Evolutionary conservation across 2,113 vertebrate genomes (phyloP).

Genomic region (Rhinoderma darwinii): DNA sequence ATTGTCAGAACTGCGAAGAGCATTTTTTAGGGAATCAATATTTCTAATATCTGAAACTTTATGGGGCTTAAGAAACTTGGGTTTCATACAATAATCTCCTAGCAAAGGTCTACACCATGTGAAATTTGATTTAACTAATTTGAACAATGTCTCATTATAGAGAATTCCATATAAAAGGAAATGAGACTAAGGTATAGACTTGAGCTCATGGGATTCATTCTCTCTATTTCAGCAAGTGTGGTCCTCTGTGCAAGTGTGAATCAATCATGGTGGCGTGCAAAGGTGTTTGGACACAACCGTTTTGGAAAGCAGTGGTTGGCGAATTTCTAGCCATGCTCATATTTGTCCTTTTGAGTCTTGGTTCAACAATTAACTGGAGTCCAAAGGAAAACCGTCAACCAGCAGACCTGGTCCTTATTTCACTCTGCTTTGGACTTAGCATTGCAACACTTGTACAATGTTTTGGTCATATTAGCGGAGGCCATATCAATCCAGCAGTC

Average conservation of each 20-base stretch:
- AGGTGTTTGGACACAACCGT: constrained; percentile 94
- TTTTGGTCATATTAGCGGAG: constrained; percentile 94
- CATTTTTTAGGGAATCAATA: not conserved
- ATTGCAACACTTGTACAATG: constrained; percentile 97
- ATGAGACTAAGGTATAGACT: not conserved
- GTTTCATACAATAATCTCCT: not conserved
- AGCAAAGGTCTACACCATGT: not conserved
- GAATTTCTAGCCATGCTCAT: constrained; percentile 93
- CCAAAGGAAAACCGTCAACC: constrained; percentile 80
- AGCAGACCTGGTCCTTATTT: constrained; percentile 88
- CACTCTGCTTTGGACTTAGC: constrained; percentile 94
- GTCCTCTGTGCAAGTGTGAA: constrained; percentile 77
- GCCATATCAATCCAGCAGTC: constrained; percentile 94
- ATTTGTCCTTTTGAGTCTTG: constrained; percentile 91
- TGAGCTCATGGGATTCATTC: not conserved
- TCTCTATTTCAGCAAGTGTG: constrained; percentile 82
- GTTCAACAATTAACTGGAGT: constrained; percentile 92
- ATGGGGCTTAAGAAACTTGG: no score
- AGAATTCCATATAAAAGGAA: not conserved
- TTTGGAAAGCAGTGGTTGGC: constrained; percentile 91
- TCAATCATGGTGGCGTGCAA: constrained; percentile 91
- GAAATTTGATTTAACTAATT: not conserved
- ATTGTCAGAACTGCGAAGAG: not conserved
- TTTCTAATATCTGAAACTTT: not conserved
- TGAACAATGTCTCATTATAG: not conserved